Percentiles rank a stretch among this genome's conserved stretches.
These are phyloP conservation scores for Echinops telfairi DNA, from an alignment of 2,113 vertebrate genomes.

Conservation along the genomic window DNA sequence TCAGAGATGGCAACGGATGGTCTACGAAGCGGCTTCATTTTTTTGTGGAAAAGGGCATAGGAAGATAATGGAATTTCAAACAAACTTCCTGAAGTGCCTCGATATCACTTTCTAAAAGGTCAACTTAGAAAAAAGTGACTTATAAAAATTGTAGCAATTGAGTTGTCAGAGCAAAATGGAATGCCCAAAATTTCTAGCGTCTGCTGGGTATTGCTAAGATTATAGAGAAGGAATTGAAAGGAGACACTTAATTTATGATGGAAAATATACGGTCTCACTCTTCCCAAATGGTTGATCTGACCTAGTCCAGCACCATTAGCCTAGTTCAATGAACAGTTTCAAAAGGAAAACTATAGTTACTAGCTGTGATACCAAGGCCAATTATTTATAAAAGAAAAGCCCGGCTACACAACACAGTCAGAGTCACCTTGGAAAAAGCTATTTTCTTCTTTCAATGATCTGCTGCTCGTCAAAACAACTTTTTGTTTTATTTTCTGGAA, in stretches of 20 bases:
- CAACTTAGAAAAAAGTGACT: constrained; percentile 44
- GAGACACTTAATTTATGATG: neutral
- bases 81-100: too few species aligned
- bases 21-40: too few species aligned
- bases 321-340: constrained; percentile 17
- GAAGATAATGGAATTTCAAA: too few species aligned
- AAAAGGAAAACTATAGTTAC: constrained; percentile 3
- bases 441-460: constrained; percentile 51
- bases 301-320: neutral
- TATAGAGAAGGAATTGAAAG: neutral
- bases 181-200: neutral
- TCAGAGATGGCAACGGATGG: neutral
- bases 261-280: constrained; percentile 22
- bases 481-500: constrained; percentile 8
- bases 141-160: constrained; percentile 26
- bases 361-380: neutral
- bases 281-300: constrained; percentile 7
- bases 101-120: neutral
- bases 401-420: neutral
- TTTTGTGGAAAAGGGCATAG: too few species aligned
- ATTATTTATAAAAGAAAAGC: constrained; percentile 39
- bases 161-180: constrained; percentile 33
- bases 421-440: neutral
- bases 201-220: neutral
- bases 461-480: constrained; percentile 25